Base-by-base conservation (phyloP, 2,797 vertebrate species). In the Poeciliopsis gracilis region DNA sequence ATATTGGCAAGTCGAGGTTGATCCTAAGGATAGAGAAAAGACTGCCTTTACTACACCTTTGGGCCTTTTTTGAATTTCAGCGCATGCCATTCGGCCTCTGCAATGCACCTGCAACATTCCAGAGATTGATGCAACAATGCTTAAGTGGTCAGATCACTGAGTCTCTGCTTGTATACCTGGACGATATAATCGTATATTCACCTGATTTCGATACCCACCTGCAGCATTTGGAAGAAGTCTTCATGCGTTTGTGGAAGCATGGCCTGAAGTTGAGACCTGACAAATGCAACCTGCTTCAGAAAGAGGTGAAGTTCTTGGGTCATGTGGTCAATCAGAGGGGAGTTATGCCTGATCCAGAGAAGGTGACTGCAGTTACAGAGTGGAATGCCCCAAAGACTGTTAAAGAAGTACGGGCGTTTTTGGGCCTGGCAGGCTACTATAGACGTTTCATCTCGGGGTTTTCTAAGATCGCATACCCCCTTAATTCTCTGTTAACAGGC, bases 101-200 rank as follows among this genome's bases (percentile, higher is more conserved):
- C 11, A 30, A 16, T 23, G 5, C 51, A 3, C 18, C 2, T 41
- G 51, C 49, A 57, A 55, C 25, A 1, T 79, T 80, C 2, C 85
- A 87, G 63, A 41, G 79, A 2, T 2, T 87, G 2, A 84, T 80
- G 75, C 77, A 87, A 5, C 57, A 72, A 1, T 83, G 82, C 30
- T 25, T 87, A 0, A 67, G 59, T n/a, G 81, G 63, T 8, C 66
- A 77, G 0, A 46, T 85, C 0, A 3, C 69, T 8, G 53, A 87
- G 0, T 83, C 74, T 0, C 2, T 79, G 4, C 45, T 85, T 4
- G 57, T 88, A 0, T 77, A 78, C 4, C n/a, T 84, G 49, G 81
- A 77, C 73, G 53, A 84, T 12, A 72, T 88, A 0, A 80, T 76
- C 61, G 75, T 88, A 0, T 79, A 73, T 16, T 85, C 81, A 4